Base-by-base conservation (phyloP, 2,113 vertebrate species). In the Asarcornis scutulata region DNA sequence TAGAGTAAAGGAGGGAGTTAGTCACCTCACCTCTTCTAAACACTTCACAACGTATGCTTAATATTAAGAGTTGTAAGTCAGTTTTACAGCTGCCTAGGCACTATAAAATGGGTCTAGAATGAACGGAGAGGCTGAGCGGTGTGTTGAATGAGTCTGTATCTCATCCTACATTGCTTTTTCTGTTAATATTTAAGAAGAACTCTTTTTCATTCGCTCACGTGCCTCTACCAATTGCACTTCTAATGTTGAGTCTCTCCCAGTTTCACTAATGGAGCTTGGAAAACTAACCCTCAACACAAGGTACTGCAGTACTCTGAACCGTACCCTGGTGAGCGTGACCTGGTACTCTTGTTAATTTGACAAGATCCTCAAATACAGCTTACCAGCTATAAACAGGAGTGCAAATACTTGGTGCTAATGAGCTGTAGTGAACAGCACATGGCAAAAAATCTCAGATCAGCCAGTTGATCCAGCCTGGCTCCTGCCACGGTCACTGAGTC, bases 371-470 rank as follows among this genome's bases (percentile, higher is more conserved):
- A 95, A 93, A 85, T 93, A 82, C 93, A 93, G 84, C 66, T 73
- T 93, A 67, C 76, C 62, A 94, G 44, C 63, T 86, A 86, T 86
- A 85, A 90, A 96, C 53, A 73, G 68, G 69, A 96, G 79, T 67
- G 68, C 93, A 90, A 96, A 86, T 94, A 80, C 77, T 76, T 93
- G 93, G 34, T 95, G 66, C 71, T 97, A 88, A 94, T 90, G 71
- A 91, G 56, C 67, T 93, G 26, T 69, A 87, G 83, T 53, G 76
- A 80, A 46, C 59, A 83, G 88, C 50, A 79, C 77, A 60, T 77
- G 76, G 81, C 79, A 90, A 50, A 81, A 55, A 78, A 87, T 76
- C 84, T 55, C 38, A 64, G 34, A 82, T 95, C 88, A 82, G 62
- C 62, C 91, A 64, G 60, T 71, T 83, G 69, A 64, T 86, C 73